Base-by-base conservation (phyloP, 1,140 invertebrate genomes). In the Sycophila sp. region DNA sequence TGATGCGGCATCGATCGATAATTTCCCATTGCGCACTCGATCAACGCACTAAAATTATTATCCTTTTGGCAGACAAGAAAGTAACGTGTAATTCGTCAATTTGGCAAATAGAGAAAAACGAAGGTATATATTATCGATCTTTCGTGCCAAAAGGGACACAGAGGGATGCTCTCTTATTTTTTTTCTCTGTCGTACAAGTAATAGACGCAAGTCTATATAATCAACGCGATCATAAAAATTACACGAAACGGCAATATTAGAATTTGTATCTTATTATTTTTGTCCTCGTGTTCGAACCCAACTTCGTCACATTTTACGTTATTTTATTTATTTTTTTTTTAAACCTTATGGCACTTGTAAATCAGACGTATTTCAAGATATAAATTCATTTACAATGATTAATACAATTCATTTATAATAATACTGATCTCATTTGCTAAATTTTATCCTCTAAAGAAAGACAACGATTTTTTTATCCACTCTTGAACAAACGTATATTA, bases 391-490 rank as follows among this genome's bases (percentile, higher is more conserved):
- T 60, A 34, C 59, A 68, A 59, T 30, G 30, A 67, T 56, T 42
- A 67, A 69, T 40, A n/a, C n/a, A 40, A 69, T 58, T 60, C 51
- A 15, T 51, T 68, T n/a, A n/a, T n/a, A 56, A 26, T 69, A 60
- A 69, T 69, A 60, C 66, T 69, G 66, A 69, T 60, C n/a, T 69
- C 30, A 69, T 69, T 60, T 15, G 38, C 55, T 59, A 69, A 69
- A 51, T 60, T n/a, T 69, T 60, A 60, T 60, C n/a, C 8, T 40
- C 32, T 53, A 69, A 69, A 15, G 42, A 60, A 67, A 67, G 40
- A 67, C 40, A 47, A 45, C 10, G 13, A 36, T 67, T 56, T 42
- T 26, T 60, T 60, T 24, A 13, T 42, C 34, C n/a, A 40, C 36
- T 65, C n/a, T 40, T 11, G 36, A 45, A 67, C 40, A 58, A 58